These are phyloP conservation scores for Isoperla grammatica DNA, from an alignment of 2,888 invertebrate species.

Conservation along the genomic window DNA sequence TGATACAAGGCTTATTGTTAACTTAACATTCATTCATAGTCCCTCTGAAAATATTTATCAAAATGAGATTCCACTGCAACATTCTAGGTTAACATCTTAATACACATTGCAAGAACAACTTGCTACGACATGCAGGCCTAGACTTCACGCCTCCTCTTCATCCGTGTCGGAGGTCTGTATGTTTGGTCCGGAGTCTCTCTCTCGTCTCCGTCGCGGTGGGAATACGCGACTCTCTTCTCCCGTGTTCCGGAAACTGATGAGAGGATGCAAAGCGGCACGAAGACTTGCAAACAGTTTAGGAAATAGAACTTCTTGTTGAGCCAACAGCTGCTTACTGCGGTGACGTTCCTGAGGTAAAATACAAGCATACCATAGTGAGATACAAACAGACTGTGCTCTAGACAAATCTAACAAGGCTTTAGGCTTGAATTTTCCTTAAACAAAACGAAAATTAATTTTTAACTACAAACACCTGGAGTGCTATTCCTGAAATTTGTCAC, in stretches of 20 bases:
- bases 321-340: slow-evolving; percentile 60
- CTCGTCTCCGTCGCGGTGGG: slow-evolving; percentile 25
- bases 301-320: slow-evolving; percentile 67
- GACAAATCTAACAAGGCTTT: neutral
- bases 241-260: slow-evolving; percentile 54
- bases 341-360: slow-evolving; percentile 49
- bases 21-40: too few relatives aligned
- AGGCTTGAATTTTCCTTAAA: neutral
- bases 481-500: too few relatives aligned
- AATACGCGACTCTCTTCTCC: slow-evolving; percentile 39
- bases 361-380: too few relatives aligned
- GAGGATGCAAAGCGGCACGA: slow-evolving; percentile 68
- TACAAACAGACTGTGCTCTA: too few relatives aligned
- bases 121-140: too few relatives aligned
- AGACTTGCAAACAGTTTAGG: slow-evolving; percentile 71
- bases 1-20: too few relatives aligned
- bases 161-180: slow-evolving; percentile 14
- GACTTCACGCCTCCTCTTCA: slow-evolving; percentile 22
- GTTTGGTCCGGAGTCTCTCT: neutral
- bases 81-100: too few relatives aligned
- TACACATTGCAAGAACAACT: too few relatives aligned
- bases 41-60: too few relatives aligned
- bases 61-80: too few relatives aligned
- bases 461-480: neutral
- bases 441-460: neutral